Conservation (phyloP, 2,113 vertebrate species). For the Crocuta crocuta region DNA sequence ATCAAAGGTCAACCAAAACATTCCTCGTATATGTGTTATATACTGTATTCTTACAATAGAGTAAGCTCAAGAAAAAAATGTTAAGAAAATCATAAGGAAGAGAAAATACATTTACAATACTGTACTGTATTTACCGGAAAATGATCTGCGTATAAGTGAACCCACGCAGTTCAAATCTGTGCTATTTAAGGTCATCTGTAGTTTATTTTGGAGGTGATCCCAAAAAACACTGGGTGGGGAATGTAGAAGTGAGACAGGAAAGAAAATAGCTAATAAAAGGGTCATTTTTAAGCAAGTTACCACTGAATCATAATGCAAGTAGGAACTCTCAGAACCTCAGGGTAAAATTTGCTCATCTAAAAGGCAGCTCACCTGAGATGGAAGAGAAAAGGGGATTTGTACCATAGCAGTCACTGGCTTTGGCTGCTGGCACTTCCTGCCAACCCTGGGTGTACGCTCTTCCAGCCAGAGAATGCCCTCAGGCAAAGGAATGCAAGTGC, state of each 20-base stretch:
- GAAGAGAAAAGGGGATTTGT: background rate
- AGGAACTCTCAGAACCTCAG: background rate
- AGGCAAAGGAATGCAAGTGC: background rate
- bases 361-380: background rate
- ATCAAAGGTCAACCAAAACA: background rate
- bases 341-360: background rate
- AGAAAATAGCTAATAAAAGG: constrained; percentile 5
- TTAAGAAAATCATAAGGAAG: background rate
- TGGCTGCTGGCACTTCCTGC: background rate
- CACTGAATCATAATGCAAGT: background rate
- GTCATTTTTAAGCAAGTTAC: background rate
- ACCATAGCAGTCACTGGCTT: background rate
- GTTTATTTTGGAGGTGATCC: background rate
- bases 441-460: background rate
- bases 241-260: background rate
- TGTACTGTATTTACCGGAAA: background rate
- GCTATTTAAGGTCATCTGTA: background rate
- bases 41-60: background rate
- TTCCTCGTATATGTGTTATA: background rate
- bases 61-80: background rate
- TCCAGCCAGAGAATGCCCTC: background rate
- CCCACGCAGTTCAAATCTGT: background rate
- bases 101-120: background rate
- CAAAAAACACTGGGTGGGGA: background rate
- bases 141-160: background rate